Evolutionary conservation across 2,113 vertebrate species (phyloP).

Genomic region (Larimichthys crocea): DNA sequence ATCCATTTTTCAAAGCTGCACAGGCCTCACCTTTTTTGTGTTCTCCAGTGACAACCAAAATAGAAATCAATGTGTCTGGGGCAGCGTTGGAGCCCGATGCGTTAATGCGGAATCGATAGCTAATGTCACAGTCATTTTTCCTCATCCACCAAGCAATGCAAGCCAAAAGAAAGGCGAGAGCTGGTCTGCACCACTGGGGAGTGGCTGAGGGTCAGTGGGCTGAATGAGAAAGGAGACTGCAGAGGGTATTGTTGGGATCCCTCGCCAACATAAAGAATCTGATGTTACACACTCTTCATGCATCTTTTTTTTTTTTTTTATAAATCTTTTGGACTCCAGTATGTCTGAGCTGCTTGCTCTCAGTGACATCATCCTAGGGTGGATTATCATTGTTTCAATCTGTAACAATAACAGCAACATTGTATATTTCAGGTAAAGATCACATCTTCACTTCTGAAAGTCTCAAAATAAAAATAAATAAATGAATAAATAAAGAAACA

Average conservation of each 20-base stretch:
- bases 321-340: background rate
- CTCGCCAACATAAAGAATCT: background rate
- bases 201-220: constrained; percentile 47
- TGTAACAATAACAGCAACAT: background rate
- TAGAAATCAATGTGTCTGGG: constrained; percentile 82
- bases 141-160: constrained; percentile 70
- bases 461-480: no score
- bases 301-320: no score
- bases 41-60: constrained; percentile 70
- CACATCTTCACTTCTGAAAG: background rate
- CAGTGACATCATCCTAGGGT: background rate
- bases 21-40: constrained; percentile 67
- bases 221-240: constrained; percentile 35
- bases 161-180: constrained; percentile 6
- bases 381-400: background rate
- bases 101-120: constrained; percentile 82
- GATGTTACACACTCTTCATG: background rate
- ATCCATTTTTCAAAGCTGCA: constrained; percentile 65
- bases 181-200: constrained; percentile 31
- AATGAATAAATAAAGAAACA: background rate
- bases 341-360: background rate
- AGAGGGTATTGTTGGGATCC: constrained; percentile 23
- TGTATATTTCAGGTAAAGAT: background rate
- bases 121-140: constrained; percentile 82
- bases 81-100: constrained; percentile 58